Evolutionary conservation across 2,888 invertebrate genomes (phyloP).

Genomic region (Pheosia gnoma): DNA sequence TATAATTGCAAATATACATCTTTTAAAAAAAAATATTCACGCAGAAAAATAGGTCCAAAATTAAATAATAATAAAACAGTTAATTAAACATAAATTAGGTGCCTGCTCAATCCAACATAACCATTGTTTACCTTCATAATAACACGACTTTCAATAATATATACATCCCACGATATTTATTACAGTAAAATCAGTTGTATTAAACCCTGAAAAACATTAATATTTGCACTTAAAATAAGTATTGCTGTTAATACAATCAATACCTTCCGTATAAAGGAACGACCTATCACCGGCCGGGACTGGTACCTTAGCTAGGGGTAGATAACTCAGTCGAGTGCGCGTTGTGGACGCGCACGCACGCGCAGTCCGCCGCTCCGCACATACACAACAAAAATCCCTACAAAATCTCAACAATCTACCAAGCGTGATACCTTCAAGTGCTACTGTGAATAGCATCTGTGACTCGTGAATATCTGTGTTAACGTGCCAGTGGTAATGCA

Average conservation of each 20-base stretch:
- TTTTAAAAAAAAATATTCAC: no score
- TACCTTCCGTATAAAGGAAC: conserved; percentile 64
- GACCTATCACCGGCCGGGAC: conserved; percentile 70
- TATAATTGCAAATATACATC: no score
- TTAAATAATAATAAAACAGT: no score
- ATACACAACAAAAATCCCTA: conserved; percentile 71
- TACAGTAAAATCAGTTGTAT: no score
- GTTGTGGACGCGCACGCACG: conserved; percentile 53
- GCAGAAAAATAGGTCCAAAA: no score
- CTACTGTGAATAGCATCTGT: conserved; percentile 35
- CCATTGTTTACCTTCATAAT: no score
- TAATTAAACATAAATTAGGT: no score
- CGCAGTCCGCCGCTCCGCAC: conserved; percentile 37
- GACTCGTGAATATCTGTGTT: conserved; percentile 2
- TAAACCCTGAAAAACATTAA: no score
- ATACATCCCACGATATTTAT: no score
- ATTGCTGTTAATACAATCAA: conserved; percentile 28
- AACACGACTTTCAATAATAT: no score
- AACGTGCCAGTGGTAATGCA: conserved; percentile 40
- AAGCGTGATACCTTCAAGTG: conserved; percentile 51
- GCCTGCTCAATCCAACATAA: no score
- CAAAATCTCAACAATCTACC: conserved; percentile 52
- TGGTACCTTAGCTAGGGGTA: conserved; percentile 73
- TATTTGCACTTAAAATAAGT: neutral
- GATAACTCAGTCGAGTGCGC: conserved; percentile 68